Evolutionary conservation across 2,888 invertebrate species (phyloP), one percentile per base, ranked within the genome.

Genomic region (Chalcosyrphus nemorum): DNA sequence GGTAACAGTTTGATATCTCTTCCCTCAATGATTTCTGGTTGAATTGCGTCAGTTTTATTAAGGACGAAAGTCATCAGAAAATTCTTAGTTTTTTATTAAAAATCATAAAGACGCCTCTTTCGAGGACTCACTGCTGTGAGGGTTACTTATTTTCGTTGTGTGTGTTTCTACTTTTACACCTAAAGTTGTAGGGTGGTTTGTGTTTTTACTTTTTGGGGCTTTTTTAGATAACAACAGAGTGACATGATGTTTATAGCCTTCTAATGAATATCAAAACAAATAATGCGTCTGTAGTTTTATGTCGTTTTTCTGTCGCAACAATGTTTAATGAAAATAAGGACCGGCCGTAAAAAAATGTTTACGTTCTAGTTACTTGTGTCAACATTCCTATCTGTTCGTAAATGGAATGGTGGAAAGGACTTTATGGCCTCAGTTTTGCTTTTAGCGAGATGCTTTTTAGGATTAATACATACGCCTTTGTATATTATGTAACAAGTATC

Each of bases 11-110:
- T n/a, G n/a, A n/a, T n/a, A n/a, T n/a, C n/a, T n/a, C n/a, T n/a
- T n/a, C n/a, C n/a, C n/a, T n/a, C n/a, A n/a, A n/a, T n/a, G n/a
- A n/a, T n/a, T n/a, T n/a, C n/a, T n/a, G n/a, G n/a, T n/a, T n/a
- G 38, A 70, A 70, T 38, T 65, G 65, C 43, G 56, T 52, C 63
- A 76, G 56, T 76, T 81, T 81, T 65, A 70, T 71, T 56, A 65
- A 76, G 43, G 70, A 57, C 4, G 24, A 56, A 63, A 52, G 68
- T 11, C 19, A 24, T 56, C 35, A 52, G 65, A 57, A 43, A 38
- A 13, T 45, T 74, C 35, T 35, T 71, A 15, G 63, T 29, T 71
- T 76, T n/a, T 81, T 76, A 76, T 81, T 81, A 76, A 65, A 81
- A 81, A 76, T 65, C 70, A 76, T 81, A 71, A 81, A 71, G 65